Evolutionary conservation across 2,797 vertebrate species (phyloP), one percentile per base, ranked within the genome.

Genomic region (Microchirus variegatus): DNA sequence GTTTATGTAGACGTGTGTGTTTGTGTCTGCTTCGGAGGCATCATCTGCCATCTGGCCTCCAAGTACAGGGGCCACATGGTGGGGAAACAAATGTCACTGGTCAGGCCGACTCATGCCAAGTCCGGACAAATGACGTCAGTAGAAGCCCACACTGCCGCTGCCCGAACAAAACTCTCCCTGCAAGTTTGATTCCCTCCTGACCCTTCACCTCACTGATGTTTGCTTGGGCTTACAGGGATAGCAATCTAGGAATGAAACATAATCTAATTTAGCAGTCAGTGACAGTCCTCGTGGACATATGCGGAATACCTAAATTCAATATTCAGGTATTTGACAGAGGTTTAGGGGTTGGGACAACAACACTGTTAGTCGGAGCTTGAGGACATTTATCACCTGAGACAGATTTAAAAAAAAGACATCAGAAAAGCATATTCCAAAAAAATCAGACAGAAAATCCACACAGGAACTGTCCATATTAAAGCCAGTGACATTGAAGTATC

Each of bases 21-120:
- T 59, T 75, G 71, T 78, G 76, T 82, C 78, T 88, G 85, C 78
- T 88, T 88, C 70, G 54, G 78, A 87, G 73, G 84, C 81, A 79
- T 88, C 85, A 83, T 82, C 75, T 84, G 89, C 90, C 91, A 92
- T 91, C 89, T 92, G 90, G 89, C 87, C 86, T 88, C 82, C 80
- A 81, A 91, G 86, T 74, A 78, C 85, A 84, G 75, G 72, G 87
- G 83, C 89, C 83, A 81, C 89, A 89, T 91, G 88, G 89, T 82
- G 90, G 56, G 86, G 76, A 83, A 90, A 85, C 90, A 92, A 92
- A 92, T 91, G 90, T 89, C 90, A 91, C 68, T 50, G 83, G 83
- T 80, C 83, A 78, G 81, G 68, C 82, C 70, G 56, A 67, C 80
- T 77, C 63, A 69, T 80, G 87, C 90, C 84, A 88, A 86, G 76